Percentiles rank a stretch among this genome's conserved stretches.
These are phyloP conservation scores for Ailuropoda melanoleuca DNA, from an alignment of 2,113 vertebrate species.

Conservation along the genomic window DNA sequence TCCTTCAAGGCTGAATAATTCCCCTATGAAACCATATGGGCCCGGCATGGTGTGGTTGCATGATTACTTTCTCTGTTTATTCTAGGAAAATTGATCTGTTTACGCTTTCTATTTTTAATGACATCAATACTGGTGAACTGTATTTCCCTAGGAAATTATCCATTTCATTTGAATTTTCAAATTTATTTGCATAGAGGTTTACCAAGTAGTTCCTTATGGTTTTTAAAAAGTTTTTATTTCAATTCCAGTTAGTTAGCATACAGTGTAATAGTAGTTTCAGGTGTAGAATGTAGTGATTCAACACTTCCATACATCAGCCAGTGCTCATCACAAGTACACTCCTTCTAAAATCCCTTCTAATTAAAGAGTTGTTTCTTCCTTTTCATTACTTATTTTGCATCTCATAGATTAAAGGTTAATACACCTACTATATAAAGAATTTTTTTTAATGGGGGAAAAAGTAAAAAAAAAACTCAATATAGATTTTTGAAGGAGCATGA, in stretches of 20 bases:
- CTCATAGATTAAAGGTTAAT: background rate
- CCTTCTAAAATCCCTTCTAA: background rate
- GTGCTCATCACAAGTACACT: background rate
- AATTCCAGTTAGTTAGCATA: background rate
- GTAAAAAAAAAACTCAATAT: background rate
- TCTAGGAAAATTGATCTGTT: background rate
- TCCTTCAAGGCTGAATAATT: background rate
- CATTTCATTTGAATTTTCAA: slow-evolving; percentile 25
- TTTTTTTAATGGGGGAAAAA: background rate
- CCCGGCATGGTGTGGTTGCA: background rate
- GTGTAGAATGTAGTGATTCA: background rate
- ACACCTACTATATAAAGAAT: background rate
- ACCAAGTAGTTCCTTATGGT: background rate
- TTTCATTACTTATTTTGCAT: background rate
- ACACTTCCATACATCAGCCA: background rate
- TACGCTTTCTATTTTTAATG: background rate
- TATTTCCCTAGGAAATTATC: background rate
- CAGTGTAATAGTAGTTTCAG: background rate
- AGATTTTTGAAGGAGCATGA: background rate
- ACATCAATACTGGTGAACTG: background rate
- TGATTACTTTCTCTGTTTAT: background rate
- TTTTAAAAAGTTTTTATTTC: background rate
- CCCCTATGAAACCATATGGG: background rate
- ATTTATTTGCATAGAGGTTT: background rate
- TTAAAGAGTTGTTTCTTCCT: background rate